These are phyloP conservation scores for Platysteira castanea DNA, from an alignment of 2,113 vertebrate species.

Conservation along the genomic window DNA sequence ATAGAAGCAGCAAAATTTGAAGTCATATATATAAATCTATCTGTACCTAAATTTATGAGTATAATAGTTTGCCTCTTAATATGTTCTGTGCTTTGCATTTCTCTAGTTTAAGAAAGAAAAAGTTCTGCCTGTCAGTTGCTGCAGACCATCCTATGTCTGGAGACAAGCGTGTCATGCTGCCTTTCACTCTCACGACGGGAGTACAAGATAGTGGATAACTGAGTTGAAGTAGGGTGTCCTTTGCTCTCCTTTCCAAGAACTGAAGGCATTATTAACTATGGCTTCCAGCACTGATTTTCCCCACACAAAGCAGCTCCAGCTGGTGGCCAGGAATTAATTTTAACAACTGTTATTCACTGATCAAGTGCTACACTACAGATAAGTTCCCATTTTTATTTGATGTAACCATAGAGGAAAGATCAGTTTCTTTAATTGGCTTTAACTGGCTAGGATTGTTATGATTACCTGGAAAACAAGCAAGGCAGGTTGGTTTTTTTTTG, in stretches of 20 bases:
- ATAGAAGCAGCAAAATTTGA: not conserved
- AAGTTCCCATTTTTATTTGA: not conserved
- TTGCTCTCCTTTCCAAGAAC: not conserved
- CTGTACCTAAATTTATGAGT: not conserved
- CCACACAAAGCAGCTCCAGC: not conserved
- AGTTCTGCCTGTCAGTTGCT: not conserved
- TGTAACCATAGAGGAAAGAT: not conserved
- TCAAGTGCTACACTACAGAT: not conserved
- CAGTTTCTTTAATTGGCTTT: not conserved
- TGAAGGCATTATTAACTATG: not conserved
- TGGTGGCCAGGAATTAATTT: not conserved
- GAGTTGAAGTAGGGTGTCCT: not conserved
- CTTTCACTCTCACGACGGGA: fast-evolving
- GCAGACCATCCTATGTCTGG: fast-evolving
- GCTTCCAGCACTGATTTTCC: not conserved
- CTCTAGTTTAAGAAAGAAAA: not conserved
- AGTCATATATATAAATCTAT: not conserved
- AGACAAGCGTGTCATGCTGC: fast-evolving
- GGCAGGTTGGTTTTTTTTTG: not conserved
- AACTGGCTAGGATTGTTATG: not conserved
- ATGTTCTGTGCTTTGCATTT: not conserved
- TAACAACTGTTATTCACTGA: not conserved
- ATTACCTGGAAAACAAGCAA: not conserved
- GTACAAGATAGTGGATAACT: not conserved
- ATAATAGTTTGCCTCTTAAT: not conserved